These are phyloP conservation scores for Sarotherodon lohbergeri DNA, from an alignment of 2,113 vertebrate genomes.

Conservation along the genomic window DNA sequence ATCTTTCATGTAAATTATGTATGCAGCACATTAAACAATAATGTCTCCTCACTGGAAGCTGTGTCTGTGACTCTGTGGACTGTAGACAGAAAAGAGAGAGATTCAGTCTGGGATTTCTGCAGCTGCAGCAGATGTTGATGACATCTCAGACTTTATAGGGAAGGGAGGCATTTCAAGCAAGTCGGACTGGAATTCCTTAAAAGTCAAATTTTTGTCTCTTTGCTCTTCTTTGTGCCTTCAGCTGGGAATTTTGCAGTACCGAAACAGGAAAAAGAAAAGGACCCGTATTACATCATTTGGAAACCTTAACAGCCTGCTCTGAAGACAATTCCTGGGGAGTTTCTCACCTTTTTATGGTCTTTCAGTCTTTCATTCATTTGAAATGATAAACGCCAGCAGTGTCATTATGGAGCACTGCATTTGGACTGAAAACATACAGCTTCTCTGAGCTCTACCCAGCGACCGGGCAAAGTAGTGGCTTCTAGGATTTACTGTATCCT, in stretches of 20 bases:
- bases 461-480: background rate
- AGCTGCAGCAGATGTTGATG: slow-evolving; percentile 53
- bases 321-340: background rate
- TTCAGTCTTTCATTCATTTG: background rate
- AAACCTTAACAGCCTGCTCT: background rate
- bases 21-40: background rate
- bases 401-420: slow-evolving; percentile 3
- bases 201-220: background rate
- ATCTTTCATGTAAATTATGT: background rate
- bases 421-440: slow-evolving; percentile 19
- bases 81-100: slow-evolving; percentile 3
- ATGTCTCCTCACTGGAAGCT: slow-evolving; percentile 14
- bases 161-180: slow-evolving; percentile 20
- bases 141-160: slow-evolving; percentile 43
- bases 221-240: slow-evolving; percentile 8
- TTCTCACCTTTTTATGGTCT: background rate
- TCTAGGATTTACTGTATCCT: slow-evolving; percentile 12
- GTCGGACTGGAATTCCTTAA: slow-evolving; percentile 33
- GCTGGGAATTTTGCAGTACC: background rate
- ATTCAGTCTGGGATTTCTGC: slow-evolving; percentile 5
- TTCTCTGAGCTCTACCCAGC: background rate
- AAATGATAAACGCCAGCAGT: background rate
- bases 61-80: slow-evolving; percentile 25
- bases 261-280: background rate
- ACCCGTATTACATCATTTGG: background rate